Evolutionary conservation across 2,113 vertebrate species (phyloP).

Genomic region (Phaethornis superciliosus): DNA sequence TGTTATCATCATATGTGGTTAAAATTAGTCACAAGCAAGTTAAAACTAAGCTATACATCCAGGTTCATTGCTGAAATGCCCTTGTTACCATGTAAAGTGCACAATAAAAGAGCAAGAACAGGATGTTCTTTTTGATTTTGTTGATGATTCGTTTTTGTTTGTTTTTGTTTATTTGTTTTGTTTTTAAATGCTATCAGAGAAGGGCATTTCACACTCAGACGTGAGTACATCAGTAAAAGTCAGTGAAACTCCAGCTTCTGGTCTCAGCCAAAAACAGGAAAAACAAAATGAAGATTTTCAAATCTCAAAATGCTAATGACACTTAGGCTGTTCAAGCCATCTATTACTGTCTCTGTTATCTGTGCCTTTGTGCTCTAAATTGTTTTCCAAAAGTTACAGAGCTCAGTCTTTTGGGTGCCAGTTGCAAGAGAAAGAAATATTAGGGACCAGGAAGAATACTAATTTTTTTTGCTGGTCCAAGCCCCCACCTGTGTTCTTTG

Average conservation of each 20-base stretch:
- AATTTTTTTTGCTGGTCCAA: not conserved
- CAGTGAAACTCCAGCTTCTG: not conserved
- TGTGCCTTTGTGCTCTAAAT: not conserved
- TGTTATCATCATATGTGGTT: constrained; percentile 52
- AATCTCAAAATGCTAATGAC: not conserved
- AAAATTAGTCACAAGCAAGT: constrained; percentile 66
- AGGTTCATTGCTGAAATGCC: constrained; percentile 18
- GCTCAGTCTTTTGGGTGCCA: not conserved
- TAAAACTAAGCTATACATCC: constrained; percentile 40
- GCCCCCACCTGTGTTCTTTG: not conserved
- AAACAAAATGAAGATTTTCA: not conserved
- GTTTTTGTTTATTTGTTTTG: too few relatives aligned
- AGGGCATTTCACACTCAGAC: not conserved
- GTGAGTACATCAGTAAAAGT: not conserved
- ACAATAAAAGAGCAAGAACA: not conserved
- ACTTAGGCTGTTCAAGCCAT: not conserved
- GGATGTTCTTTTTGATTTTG: not conserved
- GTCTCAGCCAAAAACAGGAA: not conserved
- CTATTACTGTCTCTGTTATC: not conserved
- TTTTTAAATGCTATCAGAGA: not conserved
- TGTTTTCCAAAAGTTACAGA: not conserved
- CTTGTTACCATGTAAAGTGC: not conserved
- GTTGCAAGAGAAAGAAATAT: not conserved
- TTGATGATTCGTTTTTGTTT: not conserved
- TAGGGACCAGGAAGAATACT: not conserved